Conservation (phyloP, 2,888 invertebrate species). For the Belgica antarctica region DNA sequence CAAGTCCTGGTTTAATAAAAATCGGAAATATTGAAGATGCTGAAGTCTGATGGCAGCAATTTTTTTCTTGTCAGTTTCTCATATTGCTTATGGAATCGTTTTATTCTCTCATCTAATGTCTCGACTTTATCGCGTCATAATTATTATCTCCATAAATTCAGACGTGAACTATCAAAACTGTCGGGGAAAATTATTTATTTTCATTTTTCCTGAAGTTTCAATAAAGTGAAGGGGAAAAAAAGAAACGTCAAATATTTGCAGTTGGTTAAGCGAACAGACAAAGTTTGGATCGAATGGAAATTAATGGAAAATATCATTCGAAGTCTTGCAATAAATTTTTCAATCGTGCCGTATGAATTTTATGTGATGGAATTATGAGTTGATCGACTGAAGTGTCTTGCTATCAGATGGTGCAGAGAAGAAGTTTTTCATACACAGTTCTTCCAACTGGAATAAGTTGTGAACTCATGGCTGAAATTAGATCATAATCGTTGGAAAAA, state of each 20-base stretch:
- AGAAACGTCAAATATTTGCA: neutral
- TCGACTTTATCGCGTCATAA: too few relatives aligned
- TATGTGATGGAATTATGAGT: too few relatives aligned
- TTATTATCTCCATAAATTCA: slow-evolving; percentile 38
- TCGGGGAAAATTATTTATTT: neutral
- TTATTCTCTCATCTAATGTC: too few relatives aligned
- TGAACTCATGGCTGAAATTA: neutral
- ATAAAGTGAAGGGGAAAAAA: neutral
- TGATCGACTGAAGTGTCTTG: too few relatives aligned
- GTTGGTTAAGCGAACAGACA: neutral
- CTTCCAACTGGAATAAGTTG: too few relatives aligned
- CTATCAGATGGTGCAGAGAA: too few relatives aligned
- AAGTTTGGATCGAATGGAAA: neutral
- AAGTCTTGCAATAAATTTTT: neutral
- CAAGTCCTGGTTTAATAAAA: neutral
- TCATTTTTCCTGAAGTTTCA: neutral
- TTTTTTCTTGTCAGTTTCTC: neutral
- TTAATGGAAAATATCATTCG: neutral
- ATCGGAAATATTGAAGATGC: neutral
- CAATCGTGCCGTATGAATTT: too few relatives aligned
- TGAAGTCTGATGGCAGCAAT: neutral
- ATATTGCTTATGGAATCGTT: slow-evolving; percentile 14
- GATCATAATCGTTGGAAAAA: too few relatives aligned
- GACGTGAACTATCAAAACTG: slow-evolving; percentile 16
- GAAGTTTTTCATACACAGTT: too few relatives aligned